These are phyloP conservation scores for Ianthella basta DNA, from an alignment of 37 sponge, comb jelly and placozoan genomes.

Conservation along the genomic window DNA sequence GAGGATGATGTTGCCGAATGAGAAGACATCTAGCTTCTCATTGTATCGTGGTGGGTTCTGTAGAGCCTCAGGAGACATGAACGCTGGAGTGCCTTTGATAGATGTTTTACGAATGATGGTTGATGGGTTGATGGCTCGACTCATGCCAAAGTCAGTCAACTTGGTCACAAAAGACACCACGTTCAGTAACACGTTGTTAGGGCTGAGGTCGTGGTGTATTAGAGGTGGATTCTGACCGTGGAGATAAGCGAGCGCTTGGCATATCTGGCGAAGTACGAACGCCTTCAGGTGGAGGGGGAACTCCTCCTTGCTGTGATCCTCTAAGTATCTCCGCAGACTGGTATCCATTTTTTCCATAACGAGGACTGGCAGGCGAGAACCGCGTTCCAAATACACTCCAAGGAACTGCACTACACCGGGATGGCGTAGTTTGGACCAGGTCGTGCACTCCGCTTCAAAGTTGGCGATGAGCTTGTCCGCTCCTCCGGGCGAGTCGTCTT, in stretches of 20 bases:
- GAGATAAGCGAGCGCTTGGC: not conserved
- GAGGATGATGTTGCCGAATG: no score
- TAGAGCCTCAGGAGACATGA: no score
- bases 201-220: constrained; percentile 2
- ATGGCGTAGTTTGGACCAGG: constrained; percentile 15
- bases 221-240: not conserved
- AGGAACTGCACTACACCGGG: constrained; percentile 23
- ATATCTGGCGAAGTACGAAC: not conserved
- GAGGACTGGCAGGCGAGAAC: not conserved
- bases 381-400: constrained; percentile 2
- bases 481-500: not conserved
- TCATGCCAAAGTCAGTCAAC: constrained; percentile 8
- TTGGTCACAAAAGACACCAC: not conserved
- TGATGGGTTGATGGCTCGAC: not conserved
- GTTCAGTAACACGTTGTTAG: constrained; percentile 8
- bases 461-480: not conserved
- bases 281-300: constrained; percentile 2
- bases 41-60: no score
- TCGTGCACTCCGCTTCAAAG: not conserved
- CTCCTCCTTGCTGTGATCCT: not conserved
- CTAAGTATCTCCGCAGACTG: constrained; percentile 4
- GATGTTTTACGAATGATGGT: not conserved
- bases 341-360: constrained; percentile 27
- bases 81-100: no score
- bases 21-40: no score